Evolutionary conservation across 2,888 invertebrate genomes (phyloP), one percentile per base, ranked within the genome.

Genomic region (Elmis aenea): DNA sequence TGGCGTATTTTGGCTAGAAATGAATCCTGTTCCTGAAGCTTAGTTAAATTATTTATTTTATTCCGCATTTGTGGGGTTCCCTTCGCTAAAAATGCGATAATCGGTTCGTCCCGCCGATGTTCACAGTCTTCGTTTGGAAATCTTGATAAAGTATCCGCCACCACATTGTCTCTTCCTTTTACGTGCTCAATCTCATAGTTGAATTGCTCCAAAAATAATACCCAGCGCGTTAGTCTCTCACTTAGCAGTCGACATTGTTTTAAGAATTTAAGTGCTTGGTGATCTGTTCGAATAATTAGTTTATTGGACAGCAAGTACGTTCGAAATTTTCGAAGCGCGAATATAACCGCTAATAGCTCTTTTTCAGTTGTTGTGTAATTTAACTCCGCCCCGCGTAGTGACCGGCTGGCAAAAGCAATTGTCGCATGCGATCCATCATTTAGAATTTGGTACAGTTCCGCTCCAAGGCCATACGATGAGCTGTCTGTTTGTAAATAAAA

Each of bases 91-190:
- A 22, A 2, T 6, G 26, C 12, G 8, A 13, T 1, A 38, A 25
- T 15, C 5, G 30, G 32, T 2, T 32, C 24, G 8, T 11, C 5
- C 6, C 13, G 8, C 3, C 4, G 8, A n/a, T 2, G 13, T 3
- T 24, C 23, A 2, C 13, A 12, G 8, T 2, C n/a, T n/a, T 20
- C 18, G 2, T n/a, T 3, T 1, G 48, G 46, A 31, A 51, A 48
- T 2, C 59, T 27, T 5, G 52, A 52, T n/a, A 57, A 39, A n/a
- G 51, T 38, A 32, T 58, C 54, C 0, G 49, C 49, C 1, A 45
- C 50, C 1, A 46, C 23, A 26, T 56, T 55, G 1, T 54, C 46
- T 4, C 13, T 33, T 0, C 54, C 56, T 2, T 23, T 33, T 15
- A 54, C 46, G 33, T 55, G 39, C 20, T 40, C 37, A 1, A 55